Base-by-base conservation (phyloP, 2,797 vertebrate species). In the Decapterus maruadsi region DNA sequence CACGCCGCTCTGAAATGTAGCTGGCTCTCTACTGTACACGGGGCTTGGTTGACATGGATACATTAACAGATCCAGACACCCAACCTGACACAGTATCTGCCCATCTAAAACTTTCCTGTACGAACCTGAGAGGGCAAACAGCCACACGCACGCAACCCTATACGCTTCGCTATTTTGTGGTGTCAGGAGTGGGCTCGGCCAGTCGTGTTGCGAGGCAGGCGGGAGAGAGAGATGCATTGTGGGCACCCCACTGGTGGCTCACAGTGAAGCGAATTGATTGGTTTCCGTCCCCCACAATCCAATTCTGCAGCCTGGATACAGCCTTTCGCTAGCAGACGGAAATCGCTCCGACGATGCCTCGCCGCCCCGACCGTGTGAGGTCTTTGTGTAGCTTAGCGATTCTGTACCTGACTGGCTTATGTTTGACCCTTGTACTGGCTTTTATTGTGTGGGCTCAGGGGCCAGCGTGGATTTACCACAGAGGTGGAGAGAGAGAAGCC, bases 21-120 rank as follows among this genome's bases (percentile, higher is more conserved):
- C 81, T 59, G 62, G 63, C 59, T 70, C 8, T 61, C 55, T 62
- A 61, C 82, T 78, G 79, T 82, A 85, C 77, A 64, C 42, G 42
- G 43, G 69, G 64, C 65, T 40, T 14, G 36, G 53, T 68, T 75
- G 17, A 70, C 81, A 68, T 19, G 36, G 83, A 80, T 72, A 77
- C 78, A 75, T 76, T 61, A 79, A 80, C 81, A 67, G 80, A 78
- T 71, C 73, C 11, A 53, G 83, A 93, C 82, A 92, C 76, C 70
- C 64, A 71, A 87, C 67, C 79, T 59, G 87, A 87, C 85, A 90
- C 86, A 53, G 86, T 75, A 91, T 88, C 88, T 80, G 85, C 69
- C 69, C 72, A 77, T 90, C 83, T 85, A 77, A 89, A 93, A 87
- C 87, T 59, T 80, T 75, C 61, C 75, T 65, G 77, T 86, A 84